phyloP scores from a whole-genome alignment of 2,113 vertebrate genomes.

The Ellobius talpinus region DNA sequence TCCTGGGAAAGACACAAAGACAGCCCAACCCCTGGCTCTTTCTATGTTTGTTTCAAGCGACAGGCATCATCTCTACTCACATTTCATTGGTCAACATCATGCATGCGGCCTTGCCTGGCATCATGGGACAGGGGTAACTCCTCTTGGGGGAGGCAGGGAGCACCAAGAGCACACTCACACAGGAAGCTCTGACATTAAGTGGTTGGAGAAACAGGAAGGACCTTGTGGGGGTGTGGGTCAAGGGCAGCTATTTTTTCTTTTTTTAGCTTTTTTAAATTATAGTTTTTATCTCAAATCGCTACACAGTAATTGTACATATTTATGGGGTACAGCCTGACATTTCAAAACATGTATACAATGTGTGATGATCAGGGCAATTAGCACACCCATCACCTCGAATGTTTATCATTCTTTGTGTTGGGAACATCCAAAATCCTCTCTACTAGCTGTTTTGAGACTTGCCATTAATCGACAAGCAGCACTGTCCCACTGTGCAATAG shows the following conservation, averaged over 20 bases:
- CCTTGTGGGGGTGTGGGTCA: neutral
- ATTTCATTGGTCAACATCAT: neutral
- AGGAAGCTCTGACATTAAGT: neutral
- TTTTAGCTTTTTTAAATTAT: neutral
- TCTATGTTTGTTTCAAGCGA: neutral
- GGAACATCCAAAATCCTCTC: slow-evolving; percentile 26
- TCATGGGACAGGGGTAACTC: neutral
- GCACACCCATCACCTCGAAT: neutral
- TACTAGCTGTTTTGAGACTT: slow-evolving; percentile 16
- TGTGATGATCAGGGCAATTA: slow-evolving; percentile 15
- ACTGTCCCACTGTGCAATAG: neutral
- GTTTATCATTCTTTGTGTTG: slow-evolving; percentile 37
- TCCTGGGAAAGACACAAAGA: neutral
- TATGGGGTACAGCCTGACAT: slow-evolving; percentile 4
- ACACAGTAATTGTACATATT: slow-evolving; percentile 21
- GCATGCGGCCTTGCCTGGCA: neutral
- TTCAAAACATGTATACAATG: slow-evolving; percentile 50
- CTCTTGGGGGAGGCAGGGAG: neutral
- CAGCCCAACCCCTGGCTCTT: neutral
- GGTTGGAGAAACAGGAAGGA: neutral
- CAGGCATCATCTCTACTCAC: neutral
- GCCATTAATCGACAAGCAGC: neutral
- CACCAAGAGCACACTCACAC: neutral
- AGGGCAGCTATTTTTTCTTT: neutral
- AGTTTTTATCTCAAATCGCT: slow-evolving; percentile 33